Percentiles rank a stretch among this genome's conserved stretches.
Conservation (phyloP, 1,140 invertebrate species). For the Anastatus disparis region DNA sequence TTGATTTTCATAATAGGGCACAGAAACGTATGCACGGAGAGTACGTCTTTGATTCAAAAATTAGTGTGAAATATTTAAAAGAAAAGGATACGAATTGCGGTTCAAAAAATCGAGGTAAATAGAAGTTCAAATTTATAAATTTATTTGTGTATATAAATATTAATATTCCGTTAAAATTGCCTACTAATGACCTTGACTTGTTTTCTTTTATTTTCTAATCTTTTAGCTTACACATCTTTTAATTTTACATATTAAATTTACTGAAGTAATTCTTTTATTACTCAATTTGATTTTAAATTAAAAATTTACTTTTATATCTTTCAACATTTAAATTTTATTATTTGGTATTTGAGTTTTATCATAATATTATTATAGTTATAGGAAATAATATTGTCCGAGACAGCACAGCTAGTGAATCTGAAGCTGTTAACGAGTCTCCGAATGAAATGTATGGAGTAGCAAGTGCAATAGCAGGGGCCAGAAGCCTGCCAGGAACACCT, state of each 20-base stretch:
- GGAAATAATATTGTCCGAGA: conserved; percentile 49
- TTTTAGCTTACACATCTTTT: too few species aligned
- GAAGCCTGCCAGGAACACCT: conserved; percentile 60
- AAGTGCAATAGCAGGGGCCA: conserved; percentile 55
- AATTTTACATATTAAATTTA: too few species aligned
- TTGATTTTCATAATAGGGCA: conserved; percentile 68
- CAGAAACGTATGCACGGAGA: conserved; percentile 87
- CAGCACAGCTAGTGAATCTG: conserved; percentile 59
- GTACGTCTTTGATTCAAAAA: conserved; percentile 83
- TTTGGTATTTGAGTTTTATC: too few species aligned
- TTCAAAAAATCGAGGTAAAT: conserved; percentile 56
- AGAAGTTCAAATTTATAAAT: background rate
- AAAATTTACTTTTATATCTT: too few species aligned
- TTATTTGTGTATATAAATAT: too few species aligned
- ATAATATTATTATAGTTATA: conserved; percentile 45
- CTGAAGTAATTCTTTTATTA: too few species aligned
- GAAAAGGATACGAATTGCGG: conserved; percentile 50
- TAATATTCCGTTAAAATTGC: conserved; percentile 5
- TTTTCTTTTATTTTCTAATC: conserved; percentile 33
- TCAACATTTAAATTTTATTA: too few species aligned
- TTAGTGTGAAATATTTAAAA: conserved; percentile 69
- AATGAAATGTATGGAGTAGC: conserved; percentile 63
- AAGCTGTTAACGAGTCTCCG: conserved; percentile 55
- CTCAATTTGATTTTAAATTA: too few species aligned
- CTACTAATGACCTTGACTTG: conserved; percentile 25